Percentiles rank a stretch among this genome's conserved stretches.
These are phyloP conservation scores for Melanophora roralis DNA, from an alignment of 2,888 invertebrate genomes.

Conservation along the genomic window DNA sequence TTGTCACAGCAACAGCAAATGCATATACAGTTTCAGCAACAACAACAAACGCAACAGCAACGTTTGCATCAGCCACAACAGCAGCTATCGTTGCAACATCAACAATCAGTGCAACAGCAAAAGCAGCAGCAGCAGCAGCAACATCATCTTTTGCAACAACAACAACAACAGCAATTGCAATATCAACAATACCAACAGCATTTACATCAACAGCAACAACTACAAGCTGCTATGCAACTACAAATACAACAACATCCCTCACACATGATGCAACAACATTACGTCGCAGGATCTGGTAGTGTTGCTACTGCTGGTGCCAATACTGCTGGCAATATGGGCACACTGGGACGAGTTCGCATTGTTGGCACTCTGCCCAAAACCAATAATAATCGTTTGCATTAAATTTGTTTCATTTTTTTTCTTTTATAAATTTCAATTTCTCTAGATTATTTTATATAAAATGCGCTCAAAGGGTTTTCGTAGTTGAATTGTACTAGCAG, in stretches of 20 bases:
- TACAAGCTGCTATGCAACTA: slow-evolving; percentile 52
- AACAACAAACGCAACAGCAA: slow-evolving; percentile 64
- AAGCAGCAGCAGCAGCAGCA: slow-evolving; percentile 65
- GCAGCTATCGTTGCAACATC: slow-evolving; percentile 67
- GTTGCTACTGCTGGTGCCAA: slow-evolving; percentile 67
- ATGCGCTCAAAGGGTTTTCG: slow-evolving; percentile 29
- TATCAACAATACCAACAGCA: slow-evolving; percentile 64
- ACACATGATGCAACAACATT: slow-evolving; percentile 64
- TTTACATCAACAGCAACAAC: slow-evolving; percentile 66
- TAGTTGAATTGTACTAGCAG: slow-evolving; percentile 25
- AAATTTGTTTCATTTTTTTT: slow-evolving; percentile 37
- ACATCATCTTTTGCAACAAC: slow-evolving; percentile 66
- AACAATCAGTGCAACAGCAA: slow-evolving; percentile 66
- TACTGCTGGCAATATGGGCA: slow-evolving; percentile 67
- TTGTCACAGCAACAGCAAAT: slow-evolving; percentile 66
- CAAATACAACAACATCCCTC: slow-evolving; percentile 63
- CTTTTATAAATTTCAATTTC: neutral
- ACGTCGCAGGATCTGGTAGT: slow-evolving; percentile 65
- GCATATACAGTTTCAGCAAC: slow-evolving; percentile 62
- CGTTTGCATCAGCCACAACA: slow-evolving; percentile 66
- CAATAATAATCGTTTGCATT: slow-evolving; percentile 75
- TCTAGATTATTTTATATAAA: too few species aligned
- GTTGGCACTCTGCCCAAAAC: slow-evolving; percentile 90
- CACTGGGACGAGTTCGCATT: slow-evolving; percentile 83
- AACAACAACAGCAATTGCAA: slow-evolving; percentile 67